phyloP scores from a whole-genome alignment of 2,113 vertebrate species.

The Leptodactylus fuscus region DNA sequence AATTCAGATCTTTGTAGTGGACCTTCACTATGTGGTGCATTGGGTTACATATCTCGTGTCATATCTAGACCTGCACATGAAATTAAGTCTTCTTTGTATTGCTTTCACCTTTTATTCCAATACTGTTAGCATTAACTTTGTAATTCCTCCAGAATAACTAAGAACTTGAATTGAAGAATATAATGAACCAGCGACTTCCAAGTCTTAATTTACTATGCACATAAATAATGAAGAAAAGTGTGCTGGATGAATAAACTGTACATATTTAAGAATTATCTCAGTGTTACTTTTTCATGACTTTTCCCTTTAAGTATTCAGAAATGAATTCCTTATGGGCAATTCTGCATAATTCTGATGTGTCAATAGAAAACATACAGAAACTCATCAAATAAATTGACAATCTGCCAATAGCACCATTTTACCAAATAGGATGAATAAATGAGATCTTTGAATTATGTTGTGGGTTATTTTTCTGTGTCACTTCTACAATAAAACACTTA shows the following conservation, averaged over 20 bases:
- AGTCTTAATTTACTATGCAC: not conserved
- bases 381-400: constrained; percentile 24
- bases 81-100: not conserved
- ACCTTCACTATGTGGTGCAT: not conserved
- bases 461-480: constrained; percentile 40
- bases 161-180: not conserved
- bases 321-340: not conserved
- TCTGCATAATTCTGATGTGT: constrained; percentile 5
- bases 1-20: not conserved
- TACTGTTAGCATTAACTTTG: not conserved
- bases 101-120: not conserved
- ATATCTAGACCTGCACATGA: not conserved
- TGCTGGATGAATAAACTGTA: not conserved
- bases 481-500: constrained; percentile 49
- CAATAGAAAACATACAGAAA: constrained; percentile 39
- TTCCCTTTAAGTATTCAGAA: constrained; percentile 1
- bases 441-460: constrained; percentile 35
- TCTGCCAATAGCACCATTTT: constrained; percentile 13
- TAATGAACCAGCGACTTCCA: not conserved
- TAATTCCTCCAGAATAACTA: not conserved
- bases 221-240: not conserved
- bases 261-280: constrained; percentile 7
- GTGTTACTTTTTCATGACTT: not conserved
- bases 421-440: constrained; percentile 10
- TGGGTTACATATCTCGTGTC: not conserved